Conservation (phyloP, 2,113 vertebrate species). For the Bungarus multicinctus region DNA sequence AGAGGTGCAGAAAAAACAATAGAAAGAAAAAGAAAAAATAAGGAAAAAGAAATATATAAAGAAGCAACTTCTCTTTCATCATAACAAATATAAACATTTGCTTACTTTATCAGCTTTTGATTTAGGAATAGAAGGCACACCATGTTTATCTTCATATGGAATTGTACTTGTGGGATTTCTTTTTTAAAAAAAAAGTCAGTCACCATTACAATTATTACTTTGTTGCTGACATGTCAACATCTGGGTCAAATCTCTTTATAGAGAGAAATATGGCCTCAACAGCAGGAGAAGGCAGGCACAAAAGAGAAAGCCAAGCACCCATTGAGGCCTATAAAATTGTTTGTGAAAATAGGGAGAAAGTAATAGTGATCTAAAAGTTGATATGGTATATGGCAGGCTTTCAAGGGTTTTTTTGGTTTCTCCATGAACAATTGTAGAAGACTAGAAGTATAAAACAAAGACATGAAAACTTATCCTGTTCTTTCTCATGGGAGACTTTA, state of each 20-base stretch:
- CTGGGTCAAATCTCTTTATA: constrained; percentile 42
- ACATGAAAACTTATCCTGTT: constrained; percentile 17
- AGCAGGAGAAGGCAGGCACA: background rate
- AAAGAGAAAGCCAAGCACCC: background rate
- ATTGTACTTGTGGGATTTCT: constrained; percentile 13
- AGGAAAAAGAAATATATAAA: background rate
- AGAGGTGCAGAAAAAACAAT: too few species aligned
- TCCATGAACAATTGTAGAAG: background rate
- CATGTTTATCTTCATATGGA: constrained; percentile 53
- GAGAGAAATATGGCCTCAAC: background rate
- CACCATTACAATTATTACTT: background rate
- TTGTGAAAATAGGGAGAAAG: background rate
- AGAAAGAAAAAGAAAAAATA: background rate
- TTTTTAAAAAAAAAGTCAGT: background rate
- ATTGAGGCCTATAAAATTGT: background rate
- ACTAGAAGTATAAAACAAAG: constrained; percentile 26
- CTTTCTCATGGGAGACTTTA: background rate
- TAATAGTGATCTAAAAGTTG: background rate
- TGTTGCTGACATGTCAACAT: background rate
- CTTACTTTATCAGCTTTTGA: constrained; percentile 69
- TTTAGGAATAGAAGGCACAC: constrained; percentile 57
- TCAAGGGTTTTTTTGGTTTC: background rate
- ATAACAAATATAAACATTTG: constrained; percentile 35
- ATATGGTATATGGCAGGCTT: background rate
- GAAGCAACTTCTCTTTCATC: background rate